A percentile compares a stretch with the other conserved stretches of the same genome.
phyloP scores from a whole-genome alignment of 2,113 vertebrate species.

The Vombatus ursinus region DNA sequence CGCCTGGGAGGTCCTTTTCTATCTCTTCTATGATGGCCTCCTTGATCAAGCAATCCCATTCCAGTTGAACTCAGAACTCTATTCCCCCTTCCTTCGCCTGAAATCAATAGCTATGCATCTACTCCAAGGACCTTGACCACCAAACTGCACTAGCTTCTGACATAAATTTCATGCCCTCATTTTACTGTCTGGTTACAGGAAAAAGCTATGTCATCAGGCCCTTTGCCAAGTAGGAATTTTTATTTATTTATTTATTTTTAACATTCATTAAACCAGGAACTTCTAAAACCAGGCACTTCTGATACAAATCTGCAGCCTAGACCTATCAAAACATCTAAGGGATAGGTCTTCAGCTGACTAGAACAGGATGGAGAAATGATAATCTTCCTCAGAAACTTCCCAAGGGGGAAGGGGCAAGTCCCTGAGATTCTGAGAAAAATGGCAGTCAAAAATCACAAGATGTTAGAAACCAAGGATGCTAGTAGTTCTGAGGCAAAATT shows the following conservation, averaged over 20 bases:
- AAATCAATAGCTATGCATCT: background rate
- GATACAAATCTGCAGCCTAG: background rate
- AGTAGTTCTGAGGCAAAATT: background rate
- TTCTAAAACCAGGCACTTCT: background rate
- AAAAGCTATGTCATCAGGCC: conserved; percentile 1
- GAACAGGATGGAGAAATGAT: background rate
- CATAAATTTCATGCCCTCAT: background rate
- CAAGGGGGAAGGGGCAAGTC: background rate
- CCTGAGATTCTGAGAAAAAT: background rate
- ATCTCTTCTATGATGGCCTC: background rate
- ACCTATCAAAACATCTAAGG: background rate
- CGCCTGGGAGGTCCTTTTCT: background rate
- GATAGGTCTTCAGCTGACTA: background rate
- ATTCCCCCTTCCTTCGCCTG: background rate
- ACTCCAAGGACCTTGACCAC: background rate
- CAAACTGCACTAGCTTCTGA: background rate
- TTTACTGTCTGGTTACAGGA: background rate
- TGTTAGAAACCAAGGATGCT: background rate
- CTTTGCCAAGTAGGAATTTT: background rate
- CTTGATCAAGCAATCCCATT: background rate
- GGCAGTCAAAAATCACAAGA: background rate
- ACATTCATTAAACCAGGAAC: background rate
- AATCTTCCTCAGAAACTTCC: background rate
- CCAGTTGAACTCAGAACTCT: background rate
- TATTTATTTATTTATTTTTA: background rate